A percentile compares a stretch with the other conserved stretches of the same genome.
Conservation (phyloP, 2,888 invertebrate species). For the Hanleya hanleyi region DNA sequence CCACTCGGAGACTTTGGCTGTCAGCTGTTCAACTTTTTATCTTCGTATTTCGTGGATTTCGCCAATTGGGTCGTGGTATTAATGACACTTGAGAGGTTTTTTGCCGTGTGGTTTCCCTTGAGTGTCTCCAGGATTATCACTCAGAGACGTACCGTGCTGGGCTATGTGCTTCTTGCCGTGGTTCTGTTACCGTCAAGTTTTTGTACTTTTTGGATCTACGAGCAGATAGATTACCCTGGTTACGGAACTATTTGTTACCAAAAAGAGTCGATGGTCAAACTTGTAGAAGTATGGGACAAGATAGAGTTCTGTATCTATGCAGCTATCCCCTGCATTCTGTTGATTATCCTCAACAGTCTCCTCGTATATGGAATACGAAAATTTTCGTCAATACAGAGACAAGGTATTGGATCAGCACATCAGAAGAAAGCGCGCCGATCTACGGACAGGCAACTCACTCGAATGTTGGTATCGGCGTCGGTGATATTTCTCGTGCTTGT, state of each 20-base stretch:
- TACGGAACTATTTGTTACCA: neutral
- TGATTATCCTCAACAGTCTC: neutral
- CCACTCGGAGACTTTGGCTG: neutral
- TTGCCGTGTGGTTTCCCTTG: neutral
- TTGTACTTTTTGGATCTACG: neutral
- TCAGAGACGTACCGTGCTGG: neutral
- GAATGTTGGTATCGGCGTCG: neutral
- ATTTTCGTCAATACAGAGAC: neutral
- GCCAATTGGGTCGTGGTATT: neutral
- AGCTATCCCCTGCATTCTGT: neutral
- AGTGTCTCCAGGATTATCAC: neutral
- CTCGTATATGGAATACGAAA: neutral
- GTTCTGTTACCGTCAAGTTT: neutral
- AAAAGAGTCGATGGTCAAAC: neutral
- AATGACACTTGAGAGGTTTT: neutral
- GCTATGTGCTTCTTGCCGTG: neutral
- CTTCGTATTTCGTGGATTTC: neutral
- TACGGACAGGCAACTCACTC: neutral
- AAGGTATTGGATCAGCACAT: neutral
- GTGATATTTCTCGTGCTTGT: neutral
- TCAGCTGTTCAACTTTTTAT: neutral
- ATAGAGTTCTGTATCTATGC: slow-evolving; percentile 4
- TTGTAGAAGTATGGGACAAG: neutral
- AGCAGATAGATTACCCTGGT: neutral
- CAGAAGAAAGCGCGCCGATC: neutral